Evolutionary conservation across 92 coral and sea anemone species (phyloP), one percentile per base, ranked within the genome.

Genomic region (Actinostola sp.): DNA sequence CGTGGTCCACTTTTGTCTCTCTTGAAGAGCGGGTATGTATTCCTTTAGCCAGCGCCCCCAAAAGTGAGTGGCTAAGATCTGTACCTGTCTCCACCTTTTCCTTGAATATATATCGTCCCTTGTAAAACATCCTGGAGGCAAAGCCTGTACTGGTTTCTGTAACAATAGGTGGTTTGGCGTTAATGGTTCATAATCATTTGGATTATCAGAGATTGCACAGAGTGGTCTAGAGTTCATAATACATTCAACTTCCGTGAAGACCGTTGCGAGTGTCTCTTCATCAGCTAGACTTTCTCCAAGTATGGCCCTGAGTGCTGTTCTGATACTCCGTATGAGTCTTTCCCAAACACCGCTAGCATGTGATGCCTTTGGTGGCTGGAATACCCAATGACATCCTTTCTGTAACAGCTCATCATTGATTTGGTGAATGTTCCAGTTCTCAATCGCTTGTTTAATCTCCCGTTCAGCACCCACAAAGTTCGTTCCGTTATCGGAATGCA

Each of bases 391-490:
- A 38, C 83, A 81, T 31, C 77, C 73, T 56, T 50, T 76, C 59
- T 82, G 81, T 0, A 70, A 17, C 6, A 86, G 73, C 15, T 70
- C 63, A 23, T 70, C 66, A 1, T 53, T 63, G 43, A 80, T 66
- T 28, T 80, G 86, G 26, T 67, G 29, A 26, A 73, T 65, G 36
- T 76, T 77, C 79, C 86, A 81, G 28, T 58, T 28, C 0, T 43
- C 32, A n/a, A 81, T 73, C 28, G 75, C 68, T 14, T 56, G 56
- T 33, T 45, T 35, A 29, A 81, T 16, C 36, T 81, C 86, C 42
- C 63, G 32, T 55, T 69, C 74, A 1, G 88, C 84, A 6, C 89
- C 89, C 28, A 84, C 83, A 17, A 84, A 78, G 24, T 84, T 73
- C 26, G 74, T 72, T 27, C 77, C 85, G 45, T 84, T 84, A 51